phyloP scores from a whole-genome alignment of 2,113 vertebrate genomes.

The Actenoides hombroni region DNA sequence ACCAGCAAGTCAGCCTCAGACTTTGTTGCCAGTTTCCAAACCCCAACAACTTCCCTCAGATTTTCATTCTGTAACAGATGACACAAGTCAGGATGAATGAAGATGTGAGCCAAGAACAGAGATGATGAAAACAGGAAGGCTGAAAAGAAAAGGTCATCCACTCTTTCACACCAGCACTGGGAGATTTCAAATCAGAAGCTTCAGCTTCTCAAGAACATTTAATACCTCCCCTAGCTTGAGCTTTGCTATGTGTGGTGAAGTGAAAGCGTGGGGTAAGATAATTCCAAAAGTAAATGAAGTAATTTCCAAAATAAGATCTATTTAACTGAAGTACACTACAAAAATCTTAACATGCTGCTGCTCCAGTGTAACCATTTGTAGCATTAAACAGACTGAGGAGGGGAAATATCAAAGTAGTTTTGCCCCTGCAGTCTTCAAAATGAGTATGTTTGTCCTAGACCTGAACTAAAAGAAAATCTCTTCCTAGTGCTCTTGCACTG shows the following conservation, averaged over 20 bases:
- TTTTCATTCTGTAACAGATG: slow-evolving; percentile 63
- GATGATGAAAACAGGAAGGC: background rate
- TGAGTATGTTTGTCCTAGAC: background rate
- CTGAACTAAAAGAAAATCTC: background rate
- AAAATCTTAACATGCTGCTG: background rate
- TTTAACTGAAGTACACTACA: background rate
- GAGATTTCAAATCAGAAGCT: background rate
- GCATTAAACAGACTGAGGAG: background rate
- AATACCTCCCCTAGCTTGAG: background rate
- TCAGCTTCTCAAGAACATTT: background rate
- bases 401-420: background rate
- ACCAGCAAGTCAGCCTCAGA: background rate
- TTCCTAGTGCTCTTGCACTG: background rate
- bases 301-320: background rate
- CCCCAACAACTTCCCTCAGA: background rate
- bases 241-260: background rate
- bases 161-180: background rate
- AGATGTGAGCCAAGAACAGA: background rate
- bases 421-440: background rate
- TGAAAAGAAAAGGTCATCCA: background rate
- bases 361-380: background rate
- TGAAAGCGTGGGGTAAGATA: background rate
- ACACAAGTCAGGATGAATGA: background rate
- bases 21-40: background rate
- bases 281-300: background rate